Percentiles rank a stretch among this genome's conserved stretches.
These are phyloP conservation scores for Pseudorasbora parva DNA, from an alignment of 2,113 vertebrate genomes.

Conservation along the genomic window DNA sequence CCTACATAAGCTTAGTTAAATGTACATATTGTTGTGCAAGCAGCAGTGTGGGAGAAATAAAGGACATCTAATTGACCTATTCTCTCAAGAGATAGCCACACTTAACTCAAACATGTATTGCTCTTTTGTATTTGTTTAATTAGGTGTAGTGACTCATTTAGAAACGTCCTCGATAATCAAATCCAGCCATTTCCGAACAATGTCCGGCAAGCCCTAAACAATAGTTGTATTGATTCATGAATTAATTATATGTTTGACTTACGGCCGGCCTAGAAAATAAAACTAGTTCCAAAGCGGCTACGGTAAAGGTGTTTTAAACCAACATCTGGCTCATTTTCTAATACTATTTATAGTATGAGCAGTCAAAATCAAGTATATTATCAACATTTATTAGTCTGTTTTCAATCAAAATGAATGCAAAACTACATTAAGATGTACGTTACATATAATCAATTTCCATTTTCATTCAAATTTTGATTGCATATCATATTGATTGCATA, in stretches of 20 bases:
- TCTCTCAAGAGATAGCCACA: conserved; percentile 6
- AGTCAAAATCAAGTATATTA: not conserved
- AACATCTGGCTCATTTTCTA: not conserved
- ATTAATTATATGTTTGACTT: conserved; percentile 30
- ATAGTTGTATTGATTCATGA: conserved; percentile 2
- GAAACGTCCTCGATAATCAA: conserved; percentile 58
- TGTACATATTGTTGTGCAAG: not conserved
- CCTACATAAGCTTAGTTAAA: not conserved
- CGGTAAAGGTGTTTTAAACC: not conserved
- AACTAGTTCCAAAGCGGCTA: not conserved
- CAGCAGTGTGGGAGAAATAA: not conserved
- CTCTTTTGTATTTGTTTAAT: conserved; percentile 49
- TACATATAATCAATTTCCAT: not conserved
- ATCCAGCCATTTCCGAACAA: conserved; percentile 51
- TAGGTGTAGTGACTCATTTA: conserved; percentile 20
- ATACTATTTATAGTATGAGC: not conserved
- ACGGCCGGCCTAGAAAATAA: not conserved
- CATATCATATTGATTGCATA: conserved; percentile 1
- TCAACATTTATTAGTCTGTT: not conserved
- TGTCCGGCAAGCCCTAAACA: not conserved
- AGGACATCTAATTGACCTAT: conserved; percentile 16
- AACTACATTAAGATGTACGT: not conserved
- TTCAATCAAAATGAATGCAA: not conserved
- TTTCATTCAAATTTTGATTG: not conserved
- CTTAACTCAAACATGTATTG: not conserved